These are phyloP conservation scores for Cnemophilus loriae DNA, from an alignment of 2,113 vertebrate genomes.

Conservation along the genomic window DNA sequence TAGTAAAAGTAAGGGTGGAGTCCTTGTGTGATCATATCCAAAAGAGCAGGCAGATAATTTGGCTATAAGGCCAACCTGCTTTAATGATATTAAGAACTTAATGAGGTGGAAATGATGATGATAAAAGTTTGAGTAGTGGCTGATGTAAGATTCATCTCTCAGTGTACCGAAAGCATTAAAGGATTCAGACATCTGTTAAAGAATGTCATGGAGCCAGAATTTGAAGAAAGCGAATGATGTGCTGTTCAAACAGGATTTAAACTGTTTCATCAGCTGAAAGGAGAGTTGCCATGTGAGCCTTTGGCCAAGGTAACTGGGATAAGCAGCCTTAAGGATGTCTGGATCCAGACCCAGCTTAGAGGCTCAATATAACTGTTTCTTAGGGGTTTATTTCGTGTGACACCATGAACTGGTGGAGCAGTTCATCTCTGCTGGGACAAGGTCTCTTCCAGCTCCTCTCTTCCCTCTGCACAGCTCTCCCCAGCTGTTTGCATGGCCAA, in stretches of 20 bases:
- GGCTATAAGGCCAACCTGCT: not conserved
- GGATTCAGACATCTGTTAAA: not conserved
- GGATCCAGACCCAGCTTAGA: not conserved
- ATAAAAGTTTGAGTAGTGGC: not conserved
- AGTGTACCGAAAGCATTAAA: not conserved
- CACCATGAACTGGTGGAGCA: not conserved
- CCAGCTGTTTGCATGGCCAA: not conserved
- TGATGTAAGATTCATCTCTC: not conserved
- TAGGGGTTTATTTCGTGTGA: not conserved
- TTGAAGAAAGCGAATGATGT: not conserved
- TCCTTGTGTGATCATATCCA: not conserved
- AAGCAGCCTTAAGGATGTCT: not conserved
- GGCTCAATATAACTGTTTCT: not conserved
- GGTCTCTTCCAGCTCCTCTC: not conserved
- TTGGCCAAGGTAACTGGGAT: not conserved
- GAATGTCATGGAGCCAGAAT: not conserved
- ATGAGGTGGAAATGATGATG: not conserved
- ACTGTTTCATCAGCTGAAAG: not conserved
- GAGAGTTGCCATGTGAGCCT: not conserved
- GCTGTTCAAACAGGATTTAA: not conserved
- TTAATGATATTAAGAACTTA: not conserved
- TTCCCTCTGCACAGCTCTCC: not conserved
- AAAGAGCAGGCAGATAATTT: not conserved
- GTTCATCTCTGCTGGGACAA: not conserved
- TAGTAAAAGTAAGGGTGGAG: slow-evolving; percentile 34